Conservation (phyloP, 2,888 invertebrate species). For the Melanophora roralis region DNA sequence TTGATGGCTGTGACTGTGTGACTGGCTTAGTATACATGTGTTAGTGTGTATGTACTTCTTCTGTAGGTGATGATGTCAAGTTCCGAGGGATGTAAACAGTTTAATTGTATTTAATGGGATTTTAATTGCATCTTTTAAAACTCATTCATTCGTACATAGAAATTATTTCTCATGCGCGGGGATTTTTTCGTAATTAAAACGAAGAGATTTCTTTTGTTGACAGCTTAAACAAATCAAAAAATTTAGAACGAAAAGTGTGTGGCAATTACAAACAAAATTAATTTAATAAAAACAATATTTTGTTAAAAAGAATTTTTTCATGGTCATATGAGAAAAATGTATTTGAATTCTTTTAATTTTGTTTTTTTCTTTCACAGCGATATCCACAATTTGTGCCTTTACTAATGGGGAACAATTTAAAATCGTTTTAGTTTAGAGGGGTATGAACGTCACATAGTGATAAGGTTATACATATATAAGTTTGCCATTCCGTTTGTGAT, state of each 20-base stretch:
- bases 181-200: background rate
- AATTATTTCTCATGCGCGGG: constrained; percentile 44
- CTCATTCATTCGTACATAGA: constrained; percentile 23
- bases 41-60: background rate
- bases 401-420: no score
- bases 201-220: background rate
- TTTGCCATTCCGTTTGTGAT: no score
- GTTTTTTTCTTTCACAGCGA: no score
- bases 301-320: background rate
- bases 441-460: no score
- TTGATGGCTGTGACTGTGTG: background rate
- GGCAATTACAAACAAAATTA: no score
- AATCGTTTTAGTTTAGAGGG: no score
- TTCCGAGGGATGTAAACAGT: constrained; percentile 49
- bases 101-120: constrained; percentile 62
- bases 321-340: no score
- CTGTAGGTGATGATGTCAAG: constrained; percentile 61
- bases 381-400: no score
- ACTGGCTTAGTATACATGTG: background rate
- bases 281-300: no score
- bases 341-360: no score
- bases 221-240: background rate
- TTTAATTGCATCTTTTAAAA: constrained; percentile 58
- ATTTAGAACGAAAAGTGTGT: no score
- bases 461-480: no score